Conservation (phyloP, 2,797 vertebrate species). For the Zenarchopterus dispar region DNA sequence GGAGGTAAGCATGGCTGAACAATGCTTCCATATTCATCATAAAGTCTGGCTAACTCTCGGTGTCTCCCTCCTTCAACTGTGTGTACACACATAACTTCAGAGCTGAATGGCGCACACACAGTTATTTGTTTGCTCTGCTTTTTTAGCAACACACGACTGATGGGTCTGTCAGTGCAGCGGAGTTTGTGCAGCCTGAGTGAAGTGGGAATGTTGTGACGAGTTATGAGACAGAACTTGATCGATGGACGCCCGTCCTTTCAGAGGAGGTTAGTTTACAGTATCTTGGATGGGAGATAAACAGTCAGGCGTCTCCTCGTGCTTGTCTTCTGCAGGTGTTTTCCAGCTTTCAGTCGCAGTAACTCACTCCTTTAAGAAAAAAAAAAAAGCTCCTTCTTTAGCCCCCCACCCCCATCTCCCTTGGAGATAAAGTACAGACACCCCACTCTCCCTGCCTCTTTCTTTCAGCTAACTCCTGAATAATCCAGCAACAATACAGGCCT, state of each 20-base stretch:
- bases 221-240: slow-evolving; percentile 18
- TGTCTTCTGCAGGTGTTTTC: slow-evolving; percentile 75
- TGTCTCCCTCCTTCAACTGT: slow-evolving; percentile 53
- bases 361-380: slow-evolving; percentile 72
- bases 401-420: slow-evolving; percentile 56
- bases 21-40: slow-evolving; percentile 93
- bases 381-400: slow-evolving; percentile 66
- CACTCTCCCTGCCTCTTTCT: slow-evolving; percentile 69
- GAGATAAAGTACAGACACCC: slow-evolving; percentile 77
- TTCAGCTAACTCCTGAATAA: slow-evolving; percentile 87
- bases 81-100: slow-evolving; percentile 65
- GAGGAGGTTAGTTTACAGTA: slow-evolving; percentile 30
- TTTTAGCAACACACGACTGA: slow-evolving; percentile 18
- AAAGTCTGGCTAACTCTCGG: slow-evolving; percentile 83
- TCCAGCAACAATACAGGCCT: slow-evolving; percentile 87
- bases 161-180: slow-evolving; percentile 7
- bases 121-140: slow-evolving; percentile 21
- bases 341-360: slow-evolving; percentile 59
- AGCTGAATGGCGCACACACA: slow-evolving; percentile 52
- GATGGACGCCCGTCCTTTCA: slow-evolving; percentile 34
- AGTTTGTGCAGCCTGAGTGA: slow-evolving; percentile 9
- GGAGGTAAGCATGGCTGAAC: slow-evolving; percentile 92
- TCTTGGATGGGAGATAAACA: slow-evolving; percentile 12
- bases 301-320: slow-evolving; percentile 42
- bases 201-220: slow-evolving; percentile 32